Percentiles rank a stretch among this genome's conserved stretches.
Conservation (phyloP, 2,113 vertebrate species). For the Vanacampus margaritifer region DNA sequence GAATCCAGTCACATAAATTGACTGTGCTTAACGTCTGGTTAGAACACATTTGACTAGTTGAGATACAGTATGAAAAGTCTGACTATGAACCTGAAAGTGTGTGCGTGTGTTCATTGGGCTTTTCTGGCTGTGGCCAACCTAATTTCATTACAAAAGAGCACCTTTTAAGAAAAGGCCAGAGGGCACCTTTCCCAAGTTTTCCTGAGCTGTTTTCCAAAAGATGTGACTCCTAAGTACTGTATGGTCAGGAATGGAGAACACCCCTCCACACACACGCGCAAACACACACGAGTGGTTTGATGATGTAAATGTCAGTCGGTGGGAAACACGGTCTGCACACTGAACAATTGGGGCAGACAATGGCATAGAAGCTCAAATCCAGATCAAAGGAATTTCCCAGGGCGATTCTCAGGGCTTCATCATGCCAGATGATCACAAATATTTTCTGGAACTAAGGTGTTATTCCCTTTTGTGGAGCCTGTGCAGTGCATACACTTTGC, state of each 20-base stretch:
- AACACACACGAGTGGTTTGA: slow-evolving; percentile 38
- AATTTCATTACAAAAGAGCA: too few species aligned
- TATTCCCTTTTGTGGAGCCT: neutral
- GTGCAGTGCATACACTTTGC: neutral
- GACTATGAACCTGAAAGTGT: too few species aligned
- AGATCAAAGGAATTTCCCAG: slow-evolving; percentile 34
- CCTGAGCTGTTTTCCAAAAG: too few species aligned
- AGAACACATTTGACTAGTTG: too few species aligned
- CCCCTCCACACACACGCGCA: slow-evolving; percentile 27
- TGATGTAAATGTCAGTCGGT: slow-evolving; percentile 52
- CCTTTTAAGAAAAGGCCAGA: too few species aligned
- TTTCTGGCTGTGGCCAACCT: neutral
- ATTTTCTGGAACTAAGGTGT: neutral
- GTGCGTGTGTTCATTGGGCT: too few species aligned
- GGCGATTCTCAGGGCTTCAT: slow-evolving; percentile 6
- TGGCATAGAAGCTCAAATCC: slow-evolving; percentile 36
- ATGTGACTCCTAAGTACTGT: neutral
- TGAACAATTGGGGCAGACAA: slow-evolving; percentile 32
- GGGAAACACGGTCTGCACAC: slow-evolving; percentile 25
- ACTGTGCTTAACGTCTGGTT: too few species aligned
- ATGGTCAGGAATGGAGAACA: neutral
- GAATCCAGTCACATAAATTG: neutral
- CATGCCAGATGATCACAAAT: neutral
- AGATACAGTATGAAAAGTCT: too few species aligned
- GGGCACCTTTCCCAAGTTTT: too few species aligned